phyloP scores from a whole-genome alignment of 2,113 vertebrate genomes.

The Aythya baeri region DNA sequence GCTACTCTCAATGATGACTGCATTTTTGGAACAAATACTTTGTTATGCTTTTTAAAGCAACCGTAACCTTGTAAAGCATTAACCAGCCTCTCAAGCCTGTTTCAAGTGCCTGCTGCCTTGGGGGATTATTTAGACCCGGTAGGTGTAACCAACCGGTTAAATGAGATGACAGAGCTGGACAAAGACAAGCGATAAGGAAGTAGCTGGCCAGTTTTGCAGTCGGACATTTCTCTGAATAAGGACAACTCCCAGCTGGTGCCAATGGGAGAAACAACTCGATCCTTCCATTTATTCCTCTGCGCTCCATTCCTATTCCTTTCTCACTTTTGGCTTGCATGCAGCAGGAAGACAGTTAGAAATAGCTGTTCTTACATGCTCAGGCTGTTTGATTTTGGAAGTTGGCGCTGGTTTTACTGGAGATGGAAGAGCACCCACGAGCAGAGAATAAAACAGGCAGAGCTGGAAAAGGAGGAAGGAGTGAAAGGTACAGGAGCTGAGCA shows the following conservation, averaged over 20 bases:
- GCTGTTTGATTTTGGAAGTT: slow-evolving; percentile 67
- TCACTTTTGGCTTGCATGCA: slow-evolving; percentile 38
- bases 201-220: neutral
- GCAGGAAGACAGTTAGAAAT: slow-evolving; percentile 62
- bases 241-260: slow-evolving; percentile 53
- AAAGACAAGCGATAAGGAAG: neutral
- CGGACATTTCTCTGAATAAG: slow-evolving; percentile 2
- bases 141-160: neutral
- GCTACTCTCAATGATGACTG: neutral
- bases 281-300: slow-evolving; percentile 34
- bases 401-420: slow-evolving; percentile 54
- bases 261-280: slow-evolving; percentile 29
- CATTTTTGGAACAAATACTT: slow-evolving; percentile 42
- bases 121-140: neutral
- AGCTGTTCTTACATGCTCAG: slow-evolving; percentile 69
- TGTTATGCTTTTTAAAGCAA: slow-evolving; percentile 24
- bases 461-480: slow-evolving; percentile 38
- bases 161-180: neutral
- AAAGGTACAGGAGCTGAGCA: slow-evolving; percentile 52
- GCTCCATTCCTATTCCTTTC: slow-evolving; percentile 27
- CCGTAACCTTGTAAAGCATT: slow-evolving; percentile 20
- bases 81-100: neutral
- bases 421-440: slow-evolving; percentile 48
- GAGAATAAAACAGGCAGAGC: slow-evolving; percentile 46
- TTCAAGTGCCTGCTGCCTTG: neutral